phyloP scores from a whole-genome alignment of 1,140 invertebrate species.

The Hyposmocoma kahamanoa region DNA sequence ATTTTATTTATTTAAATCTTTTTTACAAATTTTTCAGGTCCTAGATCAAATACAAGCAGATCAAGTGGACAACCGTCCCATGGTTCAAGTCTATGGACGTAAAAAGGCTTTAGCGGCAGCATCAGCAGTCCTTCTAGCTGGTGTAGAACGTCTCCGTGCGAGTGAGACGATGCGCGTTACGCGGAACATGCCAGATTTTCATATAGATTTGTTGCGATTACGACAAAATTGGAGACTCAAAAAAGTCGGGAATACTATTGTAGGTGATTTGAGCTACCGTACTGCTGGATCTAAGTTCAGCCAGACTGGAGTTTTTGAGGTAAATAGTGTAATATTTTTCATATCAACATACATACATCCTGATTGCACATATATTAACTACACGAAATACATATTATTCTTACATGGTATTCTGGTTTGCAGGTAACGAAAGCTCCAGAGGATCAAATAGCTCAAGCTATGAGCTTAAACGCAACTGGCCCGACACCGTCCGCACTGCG shows the following conservation, averaged over 20 bases:
- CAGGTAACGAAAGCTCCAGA: conserved; percentile 92
- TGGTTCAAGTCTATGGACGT: conserved; percentile 92
- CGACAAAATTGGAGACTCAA: conserved; percentile 96
- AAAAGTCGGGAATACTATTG: conserved; percentile 95
- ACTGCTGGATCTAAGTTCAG: conserved; percentile 94
- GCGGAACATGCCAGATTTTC: conserved; percentile 89
- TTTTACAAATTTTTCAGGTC: conserved; percentile 36
- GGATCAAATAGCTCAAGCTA: conserved; percentile 78
- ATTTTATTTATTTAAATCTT: too few species aligned
- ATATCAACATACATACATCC: neutral
- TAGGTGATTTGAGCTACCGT: conserved; percentile 96
- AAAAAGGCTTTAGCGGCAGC: conserved; percentile 93
- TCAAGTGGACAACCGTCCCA: conserved; percentile 84
- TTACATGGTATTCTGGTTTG: neutral
- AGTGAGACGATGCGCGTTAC: conserved; percentile 84
- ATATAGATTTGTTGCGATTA: conserved; percentile 91
- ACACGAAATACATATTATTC: neutral
- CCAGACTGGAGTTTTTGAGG: conserved; percentile 96
- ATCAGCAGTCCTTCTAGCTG: conserved; percentile 85
- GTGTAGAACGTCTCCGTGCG: conserved; percentile 89
- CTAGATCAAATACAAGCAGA: conserved; percentile 94
- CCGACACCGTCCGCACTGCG: conserved; percentile 84
- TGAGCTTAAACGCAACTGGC: conserved; percentile 66
- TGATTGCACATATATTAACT: neutral
- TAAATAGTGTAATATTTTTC: conserved; percentile 14